A percentile compares a stretch with the other conserved stretches of the same genome.
These are phyloP conservation scores for Crenichthys baileyi DNA, from an alignment of 2,797 vertebrate species.

Conservation along the genomic window DNA sequence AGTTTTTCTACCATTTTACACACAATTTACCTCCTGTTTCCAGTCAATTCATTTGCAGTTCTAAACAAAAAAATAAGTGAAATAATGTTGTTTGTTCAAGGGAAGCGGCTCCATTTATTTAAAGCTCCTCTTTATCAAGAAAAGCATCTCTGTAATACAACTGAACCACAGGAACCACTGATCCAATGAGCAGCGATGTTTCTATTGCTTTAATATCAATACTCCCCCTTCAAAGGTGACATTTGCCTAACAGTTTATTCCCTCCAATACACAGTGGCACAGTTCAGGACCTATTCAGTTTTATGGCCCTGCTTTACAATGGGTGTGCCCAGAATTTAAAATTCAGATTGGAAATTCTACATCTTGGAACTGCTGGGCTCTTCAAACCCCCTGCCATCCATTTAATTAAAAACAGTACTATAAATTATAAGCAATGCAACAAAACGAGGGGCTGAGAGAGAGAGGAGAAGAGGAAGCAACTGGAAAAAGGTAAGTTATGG, in stretches of 20 bases:
- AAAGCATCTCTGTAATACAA: slow-evolving; percentile 58
- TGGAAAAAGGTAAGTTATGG: slow-evolving; percentile 75
- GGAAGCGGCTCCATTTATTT: slow-evolving; percentile 43
- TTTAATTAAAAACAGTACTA: slow-evolving; percentile 84
- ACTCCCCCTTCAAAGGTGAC: slow-evolving; percentile 57
- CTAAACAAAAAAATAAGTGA: neutral
- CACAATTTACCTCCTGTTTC: neutral
- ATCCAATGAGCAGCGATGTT: slow-evolving; percentile 42
- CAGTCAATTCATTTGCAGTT: neutral
- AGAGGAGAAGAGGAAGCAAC: slow-evolving; percentile 53
- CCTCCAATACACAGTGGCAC: slow-evolving; percentile 42
- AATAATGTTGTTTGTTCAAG: slow-evolving; percentile 10
- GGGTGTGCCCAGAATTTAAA: slow-evolving; percentile 63
- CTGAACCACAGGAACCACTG: slow-evolving; percentile 23
- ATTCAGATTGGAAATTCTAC: slow-evolving; percentile 65
- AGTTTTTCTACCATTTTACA: neutral
- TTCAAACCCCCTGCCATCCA: slow-evolving; percentile 71
- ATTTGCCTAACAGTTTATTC: slow-evolving; percentile 69
- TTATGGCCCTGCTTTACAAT: slow-evolving; percentile 58
- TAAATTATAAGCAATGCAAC: slow-evolving; percentile 78
- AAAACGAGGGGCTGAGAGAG: slow-evolving; percentile 41
- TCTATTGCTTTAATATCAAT: slow-evolving; percentile 45
- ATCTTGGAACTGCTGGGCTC: slow-evolving; percentile 68
- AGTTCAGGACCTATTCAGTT: slow-evolving; percentile 69
- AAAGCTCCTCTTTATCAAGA: slow-evolving; percentile 38